Percentiles rank a stretch among this genome's conserved stretches.
These are phyloP conservation scores for Copsychus sechellarum DNA, from an alignment of 2,113 vertebrate genomes.

Conservation along the genomic window DNA sequence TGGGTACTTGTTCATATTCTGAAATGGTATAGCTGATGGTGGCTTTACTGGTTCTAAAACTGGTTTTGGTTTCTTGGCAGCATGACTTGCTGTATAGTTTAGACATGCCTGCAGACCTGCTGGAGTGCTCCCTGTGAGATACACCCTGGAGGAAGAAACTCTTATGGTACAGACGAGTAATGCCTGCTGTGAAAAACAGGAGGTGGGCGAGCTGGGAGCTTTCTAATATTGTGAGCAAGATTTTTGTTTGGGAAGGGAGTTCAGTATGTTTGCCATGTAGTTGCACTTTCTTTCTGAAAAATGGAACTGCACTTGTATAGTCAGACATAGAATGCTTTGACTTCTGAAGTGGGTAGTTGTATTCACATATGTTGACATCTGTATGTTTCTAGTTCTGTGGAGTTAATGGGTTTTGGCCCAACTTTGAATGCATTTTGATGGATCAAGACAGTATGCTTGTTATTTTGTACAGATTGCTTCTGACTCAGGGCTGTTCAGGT, in stretches of 20 bases:
- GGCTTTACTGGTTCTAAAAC: not conserved
- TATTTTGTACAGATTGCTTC: not conserved
- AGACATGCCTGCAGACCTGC: not conserved
- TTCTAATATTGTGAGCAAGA: not conserved
- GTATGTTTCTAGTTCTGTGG: not conserved
- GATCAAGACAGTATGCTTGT: not conserved
- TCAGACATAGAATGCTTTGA: not conserved
- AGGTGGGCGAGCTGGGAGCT: not conserved
- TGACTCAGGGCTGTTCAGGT: not conserved
- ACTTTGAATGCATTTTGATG: not conserved
- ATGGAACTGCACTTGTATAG: not conserved
- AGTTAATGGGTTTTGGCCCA: not conserved
- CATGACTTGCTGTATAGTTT: not conserved
- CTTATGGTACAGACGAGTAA: not conserved
- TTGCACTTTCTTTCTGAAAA: not conserved
- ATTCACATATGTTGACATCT: not conserved
- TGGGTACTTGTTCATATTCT: not conserved
- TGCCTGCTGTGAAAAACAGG: not conserved
- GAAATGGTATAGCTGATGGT: not conserved
- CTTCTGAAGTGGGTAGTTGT: rapidly evolving
- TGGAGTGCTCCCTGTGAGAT: not conserved
- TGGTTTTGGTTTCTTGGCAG: conserved; percentile 16
- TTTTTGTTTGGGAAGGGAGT: not conserved
- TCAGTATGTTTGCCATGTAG: not conserved
- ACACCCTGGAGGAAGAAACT: not conserved